Percentiles rank a stretch among this genome's conserved stretches.
Evolutionary conservation across 1,140 invertebrate genomes (phyloP).

Genomic region (Lepidurus apus): DNA sequence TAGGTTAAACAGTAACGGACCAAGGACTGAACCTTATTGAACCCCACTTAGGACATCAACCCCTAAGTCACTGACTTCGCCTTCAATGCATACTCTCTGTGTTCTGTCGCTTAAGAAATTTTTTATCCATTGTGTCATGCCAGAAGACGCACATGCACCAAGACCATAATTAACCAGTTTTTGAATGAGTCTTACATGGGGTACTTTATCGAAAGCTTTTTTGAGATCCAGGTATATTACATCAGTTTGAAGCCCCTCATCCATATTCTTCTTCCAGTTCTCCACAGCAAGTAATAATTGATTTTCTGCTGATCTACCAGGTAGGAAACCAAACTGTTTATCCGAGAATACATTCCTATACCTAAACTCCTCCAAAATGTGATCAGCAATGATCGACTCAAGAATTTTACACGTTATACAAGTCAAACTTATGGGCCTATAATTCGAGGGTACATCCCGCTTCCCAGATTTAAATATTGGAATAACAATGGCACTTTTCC

Average conservation of each 20-base stretch:
- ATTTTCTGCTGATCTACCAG: slow-evolving; percentile 13
- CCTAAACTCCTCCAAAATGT: no score
- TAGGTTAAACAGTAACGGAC: slow-evolving; percentile 1
- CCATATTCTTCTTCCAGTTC: slow-evolving; percentile 22
- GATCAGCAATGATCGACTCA: no score
- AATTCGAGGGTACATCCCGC: no score
- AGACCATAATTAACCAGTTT: not conserved
- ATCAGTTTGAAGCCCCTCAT: slow-evolving; percentile 21
- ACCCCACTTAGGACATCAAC: not conserved
- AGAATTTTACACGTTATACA: no score
- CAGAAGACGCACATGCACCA: not conserved
- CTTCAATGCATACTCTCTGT: not conserved
- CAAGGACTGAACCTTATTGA: not conserved
- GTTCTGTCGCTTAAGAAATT: slow-evolving; percentile 6
- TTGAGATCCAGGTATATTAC: slow-evolving; percentile 21
- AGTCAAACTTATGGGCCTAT: no score
- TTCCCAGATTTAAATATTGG: not conserved
- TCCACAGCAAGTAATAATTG: slow-evolving; percentile 11
- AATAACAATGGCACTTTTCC: not conserved
- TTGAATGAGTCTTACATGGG: not conserved
- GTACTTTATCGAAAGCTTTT: slow-evolving; percentile 22
- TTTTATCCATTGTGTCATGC: not conserved
- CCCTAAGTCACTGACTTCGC: no score
- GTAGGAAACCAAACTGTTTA: slow-evolving; percentile 23
- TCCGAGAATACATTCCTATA: not conserved